Percentiles rank a stretch among this genome's conserved stretches.
phyloP scores from a whole-genome alignment of 2,113 vertebrate species.

The Trematomus loennbergii region DNA sequence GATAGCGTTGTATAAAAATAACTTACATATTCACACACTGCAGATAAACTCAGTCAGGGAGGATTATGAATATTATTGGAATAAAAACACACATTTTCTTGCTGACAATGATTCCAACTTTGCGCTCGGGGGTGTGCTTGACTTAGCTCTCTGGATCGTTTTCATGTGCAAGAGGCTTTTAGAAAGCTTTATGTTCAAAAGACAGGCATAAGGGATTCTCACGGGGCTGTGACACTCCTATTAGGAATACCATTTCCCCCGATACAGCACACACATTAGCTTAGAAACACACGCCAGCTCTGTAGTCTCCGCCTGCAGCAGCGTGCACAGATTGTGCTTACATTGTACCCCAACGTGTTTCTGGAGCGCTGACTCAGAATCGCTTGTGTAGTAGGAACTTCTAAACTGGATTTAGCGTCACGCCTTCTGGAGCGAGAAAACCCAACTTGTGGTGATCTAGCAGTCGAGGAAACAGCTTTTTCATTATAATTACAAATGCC shows the following conservation, averaged over 20 bases:
- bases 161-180: constrained; percentile 56
- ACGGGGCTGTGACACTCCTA: constrained; percentile 60
- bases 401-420: constrained; percentile 41
- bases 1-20: constrained; percentile 28
- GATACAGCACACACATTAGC: constrained; percentile 37
- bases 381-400: constrained; percentile 10
- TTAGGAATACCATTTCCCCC: constrained; percentile 52
- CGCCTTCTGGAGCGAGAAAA: constrained; percentile 10
- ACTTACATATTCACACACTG: neutral
- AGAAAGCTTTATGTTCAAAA: constrained; percentile 61
- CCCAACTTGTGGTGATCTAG: constrained; percentile 23
- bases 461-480: neutral
- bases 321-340: constrained; percentile 43
- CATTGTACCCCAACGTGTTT: constrained; percentile 42
- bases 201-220: constrained; percentile 57
- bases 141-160: constrained; percentile 48
- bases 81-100: constrained; percentile 26
- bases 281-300: constrained; percentile 44
- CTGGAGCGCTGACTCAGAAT: constrained; percentile 21
- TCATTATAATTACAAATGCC: constrained; percentile 43
- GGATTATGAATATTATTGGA: constrained; percentile 58
- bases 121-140: constrained; percentile 43
- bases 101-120: constrained; percentile 27
- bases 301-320: constrained; percentile 36
- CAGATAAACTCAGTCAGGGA: constrained; percentile 31